phyloP scores from a whole-genome alignment of 2,113 vertebrate genomes.

The Tiliqua scincoides region DNA sequence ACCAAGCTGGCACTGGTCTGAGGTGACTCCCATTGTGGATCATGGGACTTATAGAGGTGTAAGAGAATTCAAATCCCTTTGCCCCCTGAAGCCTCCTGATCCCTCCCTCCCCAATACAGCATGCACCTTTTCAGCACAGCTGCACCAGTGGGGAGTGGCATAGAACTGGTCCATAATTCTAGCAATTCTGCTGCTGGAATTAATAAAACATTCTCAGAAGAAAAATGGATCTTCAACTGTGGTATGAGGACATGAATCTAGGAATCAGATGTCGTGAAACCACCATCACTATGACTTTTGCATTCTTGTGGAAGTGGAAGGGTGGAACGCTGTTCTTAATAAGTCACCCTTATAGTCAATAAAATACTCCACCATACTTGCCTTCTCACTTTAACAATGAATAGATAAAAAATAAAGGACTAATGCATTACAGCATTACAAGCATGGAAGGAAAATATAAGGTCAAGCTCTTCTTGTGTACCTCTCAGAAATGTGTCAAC shows the following conservation, averaged over 20 bases:
- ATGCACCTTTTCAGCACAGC: too few relatives aligned
- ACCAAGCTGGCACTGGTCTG: too few relatives aligned
- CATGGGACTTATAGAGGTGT: too few relatives aligned
- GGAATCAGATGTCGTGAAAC: not conserved
- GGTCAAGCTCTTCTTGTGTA: not conserved
- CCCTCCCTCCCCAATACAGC: too few relatives aligned
- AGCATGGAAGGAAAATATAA: accelerated
- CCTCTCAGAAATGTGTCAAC: conserved; percentile 10
- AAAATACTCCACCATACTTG: not conserved
- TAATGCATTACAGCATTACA: not conserved
- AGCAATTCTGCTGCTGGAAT: not conserved
- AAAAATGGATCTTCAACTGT: not conserved
- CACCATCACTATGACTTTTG: not conserved
- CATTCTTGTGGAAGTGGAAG: not conserved
- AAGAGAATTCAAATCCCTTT: too few relatives aligned
- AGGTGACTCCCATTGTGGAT: too few relatives aligned
- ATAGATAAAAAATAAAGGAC: not conserved
- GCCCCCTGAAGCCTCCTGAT: too few relatives aligned
- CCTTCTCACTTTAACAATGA: not conserved
- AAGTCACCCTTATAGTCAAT: not conserved
- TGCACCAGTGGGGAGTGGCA: too few relatives aligned
- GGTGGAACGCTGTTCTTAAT: not conserved
- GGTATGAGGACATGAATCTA: not conserved
- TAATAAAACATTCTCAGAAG: not conserved
- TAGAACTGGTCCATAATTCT: too few relatives aligned